phyloP scores from a whole-genome alignment of 2,888 invertebrate genomes.

The Itoplectis maculator region DNA sequence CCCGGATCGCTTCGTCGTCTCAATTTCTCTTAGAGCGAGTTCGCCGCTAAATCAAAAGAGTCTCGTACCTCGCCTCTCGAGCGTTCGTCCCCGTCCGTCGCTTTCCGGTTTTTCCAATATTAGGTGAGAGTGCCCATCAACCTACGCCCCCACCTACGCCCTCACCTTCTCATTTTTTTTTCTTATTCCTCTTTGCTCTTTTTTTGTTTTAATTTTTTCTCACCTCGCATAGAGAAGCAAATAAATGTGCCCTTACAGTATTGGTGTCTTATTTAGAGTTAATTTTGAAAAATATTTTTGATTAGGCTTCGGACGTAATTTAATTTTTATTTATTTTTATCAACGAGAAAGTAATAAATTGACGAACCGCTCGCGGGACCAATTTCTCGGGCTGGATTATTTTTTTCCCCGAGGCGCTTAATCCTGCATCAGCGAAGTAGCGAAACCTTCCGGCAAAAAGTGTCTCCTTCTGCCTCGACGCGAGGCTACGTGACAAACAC shows the following conservation, averaged over 20 bases:
- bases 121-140: slow-evolving; percentile 34
- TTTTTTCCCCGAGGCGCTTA: slow-evolving; percentile 14
- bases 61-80: slow-evolving; percentile 42
- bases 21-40: slow-evolving; percentile 37
- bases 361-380: neutral
- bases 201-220: neutral
- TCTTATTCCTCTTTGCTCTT: slow-evolving; percentile 3
- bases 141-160: slow-evolving; percentile 11
- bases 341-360: neutral
- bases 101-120: slow-evolving; percentile 52
- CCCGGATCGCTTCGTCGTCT: slow-evolving; percentile 36
- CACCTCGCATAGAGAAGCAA: neutral
- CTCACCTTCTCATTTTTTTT: neutral
- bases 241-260: neutral
- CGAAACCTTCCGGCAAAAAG: slow-evolving; percentile 11
- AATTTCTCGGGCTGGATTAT: neutral
- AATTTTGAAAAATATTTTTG: neutral
- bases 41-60: slow-evolving; percentile 50
- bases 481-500: slow-evolving; percentile 56
- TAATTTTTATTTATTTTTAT: neutral
- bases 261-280: too few relatives aligned
- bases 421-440: slow-evolving; percentile 33
- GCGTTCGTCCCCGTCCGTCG: slow-evolving; percentile 13
- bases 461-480: neutral
- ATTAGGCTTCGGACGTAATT: neutral